A percentile compares a stretch with the other conserved stretches of the same genome.
Evolutionary conservation across 2,888 invertebrate genomes (phyloP).

Genomic region (Acanthococcus lagerstroemiae): DNA sequence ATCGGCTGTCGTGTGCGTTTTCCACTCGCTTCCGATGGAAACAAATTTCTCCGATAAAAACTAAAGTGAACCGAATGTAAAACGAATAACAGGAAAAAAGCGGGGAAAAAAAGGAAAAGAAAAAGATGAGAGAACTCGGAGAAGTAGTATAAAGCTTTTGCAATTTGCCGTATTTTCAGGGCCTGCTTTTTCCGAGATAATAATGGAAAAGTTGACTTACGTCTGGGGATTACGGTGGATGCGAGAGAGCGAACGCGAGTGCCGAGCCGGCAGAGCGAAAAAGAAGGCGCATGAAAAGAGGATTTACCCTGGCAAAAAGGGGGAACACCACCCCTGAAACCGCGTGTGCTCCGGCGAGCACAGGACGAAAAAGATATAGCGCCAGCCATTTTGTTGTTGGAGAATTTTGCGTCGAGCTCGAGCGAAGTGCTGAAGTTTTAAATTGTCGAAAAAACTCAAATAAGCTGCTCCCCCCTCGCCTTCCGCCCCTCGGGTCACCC

Average conservation of each 20-base stretch:
- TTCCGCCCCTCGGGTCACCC: background rate
- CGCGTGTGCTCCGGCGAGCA: slow-evolving; percentile 3
- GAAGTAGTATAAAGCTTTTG: slow-evolving; percentile 9
- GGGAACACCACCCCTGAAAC: background rate
- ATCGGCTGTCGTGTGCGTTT: too few relatives aligned
- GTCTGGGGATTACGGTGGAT: slow-evolving; percentile 23
- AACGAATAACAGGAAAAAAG: too few relatives aligned
- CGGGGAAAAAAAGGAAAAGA: too few relatives aligned
- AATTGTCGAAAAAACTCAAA: slow-evolving; percentile 27
- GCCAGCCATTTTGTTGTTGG: slow-evolving; percentile 22
- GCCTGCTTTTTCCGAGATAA: slow-evolving; percentile 27
- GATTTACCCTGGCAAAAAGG: background rate
- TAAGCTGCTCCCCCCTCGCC: slow-evolving; percentile 8
- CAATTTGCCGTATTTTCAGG: slow-evolving; percentile 29
- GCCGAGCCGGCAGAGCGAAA: background rate
- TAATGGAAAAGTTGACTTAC: slow-evolving; percentile 31
- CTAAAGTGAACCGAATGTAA: too few relatives aligned
- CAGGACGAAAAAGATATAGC: slow-evolving; percentile 17
- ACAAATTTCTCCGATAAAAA: too few relatives aligned
- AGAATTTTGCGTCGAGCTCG: slow-evolving; percentile 10
- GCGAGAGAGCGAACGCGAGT: slow-evolving; percentile 3
- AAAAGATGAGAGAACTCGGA: too few relatives aligned
- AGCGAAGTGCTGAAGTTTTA: slow-evolving; percentile 30
- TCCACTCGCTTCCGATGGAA: too few relatives aligned
- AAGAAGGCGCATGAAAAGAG: background rate